Base-by-base conservation (phyloP, 2,797 vertebrate species). In the Sebastes elongatus region DNA sequence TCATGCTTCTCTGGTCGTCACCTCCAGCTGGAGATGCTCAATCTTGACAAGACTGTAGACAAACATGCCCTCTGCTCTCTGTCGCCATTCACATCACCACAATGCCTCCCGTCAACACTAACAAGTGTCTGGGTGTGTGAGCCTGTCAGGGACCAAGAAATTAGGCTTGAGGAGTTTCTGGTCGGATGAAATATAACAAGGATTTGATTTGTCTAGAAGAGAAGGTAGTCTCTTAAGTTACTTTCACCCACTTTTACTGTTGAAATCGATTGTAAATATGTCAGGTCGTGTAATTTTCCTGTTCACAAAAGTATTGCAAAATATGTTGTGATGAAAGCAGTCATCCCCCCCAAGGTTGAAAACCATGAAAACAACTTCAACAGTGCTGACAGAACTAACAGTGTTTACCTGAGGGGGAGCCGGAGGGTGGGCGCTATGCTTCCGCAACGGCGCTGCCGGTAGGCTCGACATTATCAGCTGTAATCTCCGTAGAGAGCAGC, bases 81-180 rank as follows among this genome's bases (percentile, higher is more conserved):
- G 23, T 80, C 56, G 38, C 64, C 38, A 35, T 71, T 84, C 81
- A 84, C 68, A 72, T 86, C 88, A 22, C 11, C 59, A 70, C 80
- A 68, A 65, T 72, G 73, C 71, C 46, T 60, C 64, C 70, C 76
- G 74, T 90, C 87, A 85, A 62, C 61, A 33, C 76, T 76, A 86
- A 86, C 81, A 82, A 78, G 35, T 76, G 76, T 80, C 80, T 71
- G 6, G 14, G 56, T 73, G 60, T 73, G 60, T 22, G 32, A 86
- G 73, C 60, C 82, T 46, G 86, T 75, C 83, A 81, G 16, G 14
- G 42, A 80, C 55, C 30, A 20, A 75, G 32, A 85, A 80, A 82
- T 30, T 46, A 71, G 56, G 11, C 56, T 63, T 69, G 69, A 84
- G 57, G 66, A 77, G 53, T 64, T 78, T 80, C 35, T 78, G 71